Evolutionary conservation across 2,888 invertebrate species (phyloP), one percentile per base, ranked within the genome.

Genomic region (Seira ritae): DNA sequence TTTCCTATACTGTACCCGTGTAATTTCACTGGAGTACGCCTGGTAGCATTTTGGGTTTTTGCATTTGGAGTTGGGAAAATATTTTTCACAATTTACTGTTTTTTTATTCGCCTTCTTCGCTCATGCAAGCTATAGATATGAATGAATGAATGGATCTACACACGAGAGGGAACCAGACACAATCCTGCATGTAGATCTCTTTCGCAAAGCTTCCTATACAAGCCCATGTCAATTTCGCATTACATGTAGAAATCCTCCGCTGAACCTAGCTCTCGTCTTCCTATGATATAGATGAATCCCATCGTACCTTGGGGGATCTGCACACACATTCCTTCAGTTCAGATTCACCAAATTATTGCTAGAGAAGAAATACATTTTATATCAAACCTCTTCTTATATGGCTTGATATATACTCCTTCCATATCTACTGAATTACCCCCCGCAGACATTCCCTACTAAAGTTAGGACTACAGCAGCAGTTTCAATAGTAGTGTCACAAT

Each of bases 21-120:
- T 17, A 55, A 17, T 17, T 55, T n/a, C 55, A 17, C 55, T 55
- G 55, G 55, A 55, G 60, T 79, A 80, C 74, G 72, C 80, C 73
- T 80, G 73, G 66, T 72, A 79, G 66, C 22, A 22, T 79, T 79
- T 71, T 66, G 79, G 79, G 79, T 72, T 78, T 79, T 79, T 72
- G 70, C 78, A 71, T 67, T 79, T 79, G 66, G 70, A 69, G 65
- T 67, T 72, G 62, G 69, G 72, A 72, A 79, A 71, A 72, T 55
- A 55, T 55, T 55, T 55, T 55, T 55, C 65, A 72, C 71, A 50
- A 20, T 50, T 22, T 23, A 50, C 6, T 60, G 62, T 22, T 37
- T 68, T 17, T n/a, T 68, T 68, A 1, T 19, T 12, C 23, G 23
- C 31, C 8, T 8, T 31, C 31, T 31, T 31, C 31, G 31, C 31